Conservation (phyloP, 2,113 vertebrate species). For the Podiceps cristatus region DNA sequence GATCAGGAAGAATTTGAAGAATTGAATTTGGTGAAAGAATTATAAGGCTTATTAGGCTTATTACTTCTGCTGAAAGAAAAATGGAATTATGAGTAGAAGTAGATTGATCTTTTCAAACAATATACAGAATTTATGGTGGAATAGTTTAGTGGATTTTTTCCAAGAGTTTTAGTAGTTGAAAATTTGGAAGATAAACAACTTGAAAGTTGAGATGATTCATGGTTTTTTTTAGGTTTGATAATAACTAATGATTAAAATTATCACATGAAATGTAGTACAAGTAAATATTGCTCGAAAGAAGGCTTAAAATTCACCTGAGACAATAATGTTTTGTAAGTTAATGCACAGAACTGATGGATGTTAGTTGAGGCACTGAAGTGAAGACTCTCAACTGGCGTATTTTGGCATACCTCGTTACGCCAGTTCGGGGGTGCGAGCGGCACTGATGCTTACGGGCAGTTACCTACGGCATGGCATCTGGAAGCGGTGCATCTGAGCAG, state of each 20-base stretch:
- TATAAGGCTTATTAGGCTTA: background rate
- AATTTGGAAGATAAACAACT: background rate
- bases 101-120: background rate
- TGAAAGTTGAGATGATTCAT: background rate
- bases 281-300: background rate
- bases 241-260: background rate
- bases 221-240: background rate
- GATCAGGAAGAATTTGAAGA: background rate
- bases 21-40: background rate
- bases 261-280: background rate
- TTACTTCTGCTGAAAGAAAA: background rate
- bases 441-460: background rate
- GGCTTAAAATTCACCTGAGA: background rate
- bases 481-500: background rate
- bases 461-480: background rate
- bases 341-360: background rate
- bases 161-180: background rate
- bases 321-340: background rate
- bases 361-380: background rate
- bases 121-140: background rate
- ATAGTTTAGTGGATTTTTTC: background rate
- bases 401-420: background rate
- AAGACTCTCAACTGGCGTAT: background rate
- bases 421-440: accelerated
- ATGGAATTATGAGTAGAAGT: background rate